Evolutionary conservation across 2,113 vertebrate genomes (phyloP).

Genomic region (Pungitius pungitius): DNA sequence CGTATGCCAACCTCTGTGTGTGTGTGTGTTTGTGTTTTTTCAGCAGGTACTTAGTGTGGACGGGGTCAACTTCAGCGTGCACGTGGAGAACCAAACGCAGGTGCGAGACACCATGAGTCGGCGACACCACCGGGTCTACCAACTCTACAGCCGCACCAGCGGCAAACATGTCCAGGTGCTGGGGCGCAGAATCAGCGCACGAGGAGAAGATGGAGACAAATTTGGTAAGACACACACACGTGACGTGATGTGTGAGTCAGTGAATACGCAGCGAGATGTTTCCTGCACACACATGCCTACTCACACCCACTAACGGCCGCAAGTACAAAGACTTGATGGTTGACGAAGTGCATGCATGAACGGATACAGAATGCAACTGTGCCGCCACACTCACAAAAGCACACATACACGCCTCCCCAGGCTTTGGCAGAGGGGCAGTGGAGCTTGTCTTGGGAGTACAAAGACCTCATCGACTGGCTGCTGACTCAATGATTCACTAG

Average conservation of each 20-base stretch:
- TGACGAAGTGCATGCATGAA: conserved; percentile 69
- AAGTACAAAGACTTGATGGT: conserved; percentile 67
- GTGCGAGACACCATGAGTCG: conserved; percentile 85
- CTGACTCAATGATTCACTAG: conserved; percentile 81
- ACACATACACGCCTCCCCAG: conserved; percentile 65
- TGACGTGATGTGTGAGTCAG: neutral
- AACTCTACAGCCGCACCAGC: conserved; percentile 85
- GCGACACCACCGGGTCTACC: conserved; percentile 83
- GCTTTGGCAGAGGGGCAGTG: conserved; percentile 77
- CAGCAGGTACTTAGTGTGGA: conserved; percentile 83
- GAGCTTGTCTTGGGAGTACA: conserved; percentile 80
- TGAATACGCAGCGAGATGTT: conserved; percentile 13
- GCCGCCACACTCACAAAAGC: conserved; percentile 65
- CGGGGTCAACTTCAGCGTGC: conserved; percentile 84
- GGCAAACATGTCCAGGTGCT: conserved; percentile 85
- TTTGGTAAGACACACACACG: conserved; percentile 81
- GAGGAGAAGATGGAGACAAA: conserved; percentile 85
- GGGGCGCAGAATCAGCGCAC: conserved; percentile 81
- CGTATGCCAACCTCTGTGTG: conserved; percentile 19
- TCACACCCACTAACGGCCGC: conserved; percentile 40
- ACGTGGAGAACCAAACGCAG: conserved; percentile 86
- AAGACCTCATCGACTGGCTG: conserved; percentile 81
- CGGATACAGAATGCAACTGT: conserved; percentile 68
- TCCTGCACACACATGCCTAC: conserved; percentile 19
- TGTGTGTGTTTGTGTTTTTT: conserved; percentile 42